These are phyloP conservation scores for Apogon hyalosoma DNA, from an alignment of 2,797 vertebrate genomes.

Conservation along the genomic window DNA sequence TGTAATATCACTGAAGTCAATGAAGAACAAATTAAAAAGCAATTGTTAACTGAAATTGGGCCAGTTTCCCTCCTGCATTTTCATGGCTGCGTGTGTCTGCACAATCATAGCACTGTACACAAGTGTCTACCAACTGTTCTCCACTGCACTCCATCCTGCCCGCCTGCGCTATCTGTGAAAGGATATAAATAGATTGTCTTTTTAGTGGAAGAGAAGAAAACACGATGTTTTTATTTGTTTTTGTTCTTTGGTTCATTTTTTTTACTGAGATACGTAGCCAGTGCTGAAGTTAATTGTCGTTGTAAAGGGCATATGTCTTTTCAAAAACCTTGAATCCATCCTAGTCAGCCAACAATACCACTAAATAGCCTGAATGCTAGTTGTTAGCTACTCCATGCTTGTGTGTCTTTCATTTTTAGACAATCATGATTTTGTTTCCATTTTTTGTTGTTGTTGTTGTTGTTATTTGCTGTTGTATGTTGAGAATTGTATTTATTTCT, in stretches of 20 bases:
- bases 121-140: slow-evolving; percentile 72
- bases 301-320: slow-evolving; percentile 76
- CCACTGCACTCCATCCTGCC: slow-evolving; percentile 74
- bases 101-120: slow-evolving; percentile 84
- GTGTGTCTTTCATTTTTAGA: slow-evolving; percentile 97
- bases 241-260: slow-evolving; percentile 24
- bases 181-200: slow-evolving; percentile 81
- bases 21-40: slow-evolving; percentile 57
- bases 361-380: slow-evolving; percentile 90
- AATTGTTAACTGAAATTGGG: slow-evolving; percentile 58
- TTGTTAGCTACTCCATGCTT: slow-evolving; percentile 90
- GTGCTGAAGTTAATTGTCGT: slow-evolving; percentile 80
- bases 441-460: slow-evolving; percentile 84
- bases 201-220: slow-evolving; percentile 80
- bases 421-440: slow-evolving; percentile 91
- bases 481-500: slow-evolving; percentile 99
- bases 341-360: slow-evolving; percentile 86
- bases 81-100: slow-evolving; percentile 75
- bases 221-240: slow-evolving; percentile 45
- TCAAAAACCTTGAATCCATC: slow-evolving; percentile 70
- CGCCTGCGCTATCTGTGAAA: slow-evolving; percentile 80
- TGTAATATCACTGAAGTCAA: slow-evolving; percentile 61
- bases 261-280: slow-evolving; percentile 77
- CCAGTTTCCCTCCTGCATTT: slow-evolving; percentile 67
- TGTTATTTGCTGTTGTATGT: slow-evolving; percentile 92